Evolutionary conservation across 1,140 invertebrate genomes (phyloP), one percentile per base, ranked within the genome.

Genomic region (Drosophila arizonae): DNA sequence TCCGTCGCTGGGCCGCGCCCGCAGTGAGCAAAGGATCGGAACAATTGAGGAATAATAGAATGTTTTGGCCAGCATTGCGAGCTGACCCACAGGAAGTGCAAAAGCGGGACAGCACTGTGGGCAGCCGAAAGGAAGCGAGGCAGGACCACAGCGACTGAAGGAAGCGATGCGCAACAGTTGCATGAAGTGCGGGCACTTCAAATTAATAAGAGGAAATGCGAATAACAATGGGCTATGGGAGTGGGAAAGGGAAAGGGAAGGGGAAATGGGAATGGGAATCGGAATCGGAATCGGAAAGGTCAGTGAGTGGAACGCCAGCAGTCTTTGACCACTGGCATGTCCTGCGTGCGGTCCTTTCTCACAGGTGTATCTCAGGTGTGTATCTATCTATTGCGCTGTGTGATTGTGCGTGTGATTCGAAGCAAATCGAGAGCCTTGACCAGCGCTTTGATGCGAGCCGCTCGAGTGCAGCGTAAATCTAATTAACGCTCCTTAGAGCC

Each of bases 11-110:
- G 26, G 36, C 57, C 24, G 58, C 69, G 17, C 39, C 61, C 36
- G 45, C 43, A 70, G 63, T 39, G 56, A 58, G 63, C 58, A 70
- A 55, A 74, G 72, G 79, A 72, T 60, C 65, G 56, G 55, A 48
- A 74, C 63, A 79, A 87, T 79, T 87, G 87, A 82, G 74, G 69
- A 72, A 87, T 79, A 87, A 87, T 82, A 79, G 79, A 87, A 71
- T 81, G 82, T 86, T 87, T 86, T 87, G 82, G 67, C 70, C 81
- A 72, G 51, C 64, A 64, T 45, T 46, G 43, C 46, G 63, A 51
- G 36, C n/a, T 76, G 79, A 64, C 64, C 65, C 69, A 86, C 81
- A 77, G 81, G 81, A 86, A 86, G 78, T 86, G 60, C 64, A 56
- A 26, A 41, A 33, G 50, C 56, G 43, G 72, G 60, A 79, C 48